Conservation (phyloP, 2,888 invertebrate genomes). For the Aethes cnicana region DNA sequence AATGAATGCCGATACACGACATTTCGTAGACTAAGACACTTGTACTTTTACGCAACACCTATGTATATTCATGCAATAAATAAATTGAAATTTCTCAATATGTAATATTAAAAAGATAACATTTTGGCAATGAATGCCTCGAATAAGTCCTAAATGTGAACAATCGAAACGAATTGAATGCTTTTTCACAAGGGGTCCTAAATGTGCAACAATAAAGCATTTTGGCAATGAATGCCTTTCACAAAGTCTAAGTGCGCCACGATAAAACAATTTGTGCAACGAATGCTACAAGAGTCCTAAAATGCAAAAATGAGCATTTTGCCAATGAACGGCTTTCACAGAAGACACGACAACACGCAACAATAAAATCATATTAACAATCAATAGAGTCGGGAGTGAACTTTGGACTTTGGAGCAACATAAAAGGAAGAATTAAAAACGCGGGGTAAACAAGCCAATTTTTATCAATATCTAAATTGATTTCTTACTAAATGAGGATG, state of each 20-base stretch:
- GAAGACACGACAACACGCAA: neutral
- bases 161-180: neutral
- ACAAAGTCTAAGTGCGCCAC: neutral
- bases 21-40: too few relatives aligned
- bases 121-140: neutral
- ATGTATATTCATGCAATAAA: too few relatives aligned
- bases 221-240: conserved; percentile 2
- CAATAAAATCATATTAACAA: neutral
- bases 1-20: neutral
- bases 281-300: neutral
- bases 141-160: neutral
- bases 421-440: neutral
- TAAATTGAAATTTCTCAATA: accelerated
- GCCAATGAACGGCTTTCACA: neutral
- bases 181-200: neutral
- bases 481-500: neutral
- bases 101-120: neutral
- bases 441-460: neutral
- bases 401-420: neutral
- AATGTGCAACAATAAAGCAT: neutral
- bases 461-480: neutral
- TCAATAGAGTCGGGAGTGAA: neutral
- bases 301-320: neutral
- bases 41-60: too few relatives aligned
- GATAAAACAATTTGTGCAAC: neutral